Evolutionary conservation across 92 coral and sea anemone genomes (phyloP), one percentile per base, ranked within the genome.

Genomic region (Actinernus sp.): DNA sequence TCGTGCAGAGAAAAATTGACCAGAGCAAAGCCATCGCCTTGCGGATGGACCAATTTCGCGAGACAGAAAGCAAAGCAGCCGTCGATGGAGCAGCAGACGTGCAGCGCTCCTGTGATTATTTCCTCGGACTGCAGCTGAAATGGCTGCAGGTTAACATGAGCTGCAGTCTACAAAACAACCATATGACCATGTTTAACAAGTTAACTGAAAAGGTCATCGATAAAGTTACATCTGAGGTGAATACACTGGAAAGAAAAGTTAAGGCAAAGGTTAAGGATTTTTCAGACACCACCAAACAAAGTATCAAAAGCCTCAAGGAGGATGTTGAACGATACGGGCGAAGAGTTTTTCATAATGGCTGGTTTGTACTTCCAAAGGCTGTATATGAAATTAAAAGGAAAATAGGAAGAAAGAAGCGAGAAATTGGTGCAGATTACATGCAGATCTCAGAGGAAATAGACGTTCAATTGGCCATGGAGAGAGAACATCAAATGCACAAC

Each of bases 41-140:
- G 36, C 68, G 28, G 56, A 88, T 88, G 94, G 94, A 88, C 51
- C 89, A 88, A 25, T 84, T 70, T 43, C 84, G 94, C 13, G 94
- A 82, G 57, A 30, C 45, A 40, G 94, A 83, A 71, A 68, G 52
- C 55, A 88, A 83, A 37, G 58, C 78, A 1, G 21, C 50, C 26
- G 54, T 78, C 1, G 94, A 88, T 23, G 70, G 70, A 23, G 45
- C 74, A 0, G 88, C 72, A 31, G 94, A 76, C 55, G 51, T 88
- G 13, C 90, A 88, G 45, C 72, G 78, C 29, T 80, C 94, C 2
- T 88, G 94, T 25, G 94, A 88, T 26, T 78, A 57, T 63, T 78
- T 61, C 17, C 85, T 83, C 18, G 81, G 65, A 1, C 26, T 65
- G 6, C 90, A 88, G 63, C 51, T 82, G 44, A 61, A 78, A 26